Percentiles rank a stretch among this genome's conserved stretches.
Conservation (phyloP, 1,140 invertebrate genomes). For the Hydropsyche tenuis region DNA sequence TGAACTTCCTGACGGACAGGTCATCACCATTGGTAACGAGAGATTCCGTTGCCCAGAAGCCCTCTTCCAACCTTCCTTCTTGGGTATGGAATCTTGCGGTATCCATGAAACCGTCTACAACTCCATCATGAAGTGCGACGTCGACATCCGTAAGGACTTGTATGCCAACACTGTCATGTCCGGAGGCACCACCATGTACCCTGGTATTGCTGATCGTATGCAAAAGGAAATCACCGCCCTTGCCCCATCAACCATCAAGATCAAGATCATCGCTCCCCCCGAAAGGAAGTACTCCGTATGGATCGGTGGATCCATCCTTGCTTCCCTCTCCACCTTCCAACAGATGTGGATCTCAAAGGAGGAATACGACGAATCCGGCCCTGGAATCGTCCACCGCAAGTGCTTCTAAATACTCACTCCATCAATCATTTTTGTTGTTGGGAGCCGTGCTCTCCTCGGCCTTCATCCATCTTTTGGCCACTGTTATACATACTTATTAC, state of each 20-base stretch:
- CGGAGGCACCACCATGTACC: conserved; percentile 97
- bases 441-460: conserved; percentile 63
- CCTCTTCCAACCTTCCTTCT: conserved; percentile 94
- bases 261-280: conserved; percentile 93
- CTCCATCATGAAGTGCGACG: conserved; percentile 97
- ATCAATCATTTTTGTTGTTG: conserved; percentile 58
- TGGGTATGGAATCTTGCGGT: conserved; percentile 94
- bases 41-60: conserved; percentile 97
- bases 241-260: conserved; percentile 85
- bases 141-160: conserved; percentile 92
- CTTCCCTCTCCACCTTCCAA: conserved; percentile 83
- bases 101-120: conserved; percentile 96
- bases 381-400: conserved; percentile 91
- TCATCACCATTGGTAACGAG: conserved; percentile 96
- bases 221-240: conserved; percentile 88
- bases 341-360: conserved; percentile 92
- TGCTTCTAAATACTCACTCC: conserved; percentile 80
- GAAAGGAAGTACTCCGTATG: conserved; percentile 93
- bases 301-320: conserved; percentile 88
- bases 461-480: conserved; percentile 91
- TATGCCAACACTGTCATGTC: conserved; percentile 96
- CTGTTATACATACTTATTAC: conserved; percentile 48
- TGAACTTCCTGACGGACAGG: conserved; percentile 93
- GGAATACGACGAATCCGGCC: conserved; percentile 92
- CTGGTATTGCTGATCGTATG: conserved; percentile 86